A percentile compares a stretch with the other conserved stretches of the same genome.
Conservation (phyloP, 2,113 vertebrate genomes). For the Gymnobelideus leadbeateri region DNA sequence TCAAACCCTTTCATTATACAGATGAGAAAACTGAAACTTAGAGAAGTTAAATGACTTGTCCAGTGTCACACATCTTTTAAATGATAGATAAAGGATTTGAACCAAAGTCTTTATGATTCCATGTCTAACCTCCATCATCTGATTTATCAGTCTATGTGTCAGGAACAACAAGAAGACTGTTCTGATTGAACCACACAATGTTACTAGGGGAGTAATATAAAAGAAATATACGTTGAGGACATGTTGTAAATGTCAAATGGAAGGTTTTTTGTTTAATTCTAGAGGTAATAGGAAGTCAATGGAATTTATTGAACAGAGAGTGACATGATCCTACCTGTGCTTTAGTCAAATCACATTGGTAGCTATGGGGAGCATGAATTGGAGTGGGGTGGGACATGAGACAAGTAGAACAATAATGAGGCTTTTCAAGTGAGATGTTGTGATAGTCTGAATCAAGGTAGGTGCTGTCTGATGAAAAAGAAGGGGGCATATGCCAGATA, state of each 20-base stretch:
- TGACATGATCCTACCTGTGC: too few relatives aligned
- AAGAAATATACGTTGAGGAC: background rate
- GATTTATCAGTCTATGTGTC: background rate
- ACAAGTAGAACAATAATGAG: background rate
- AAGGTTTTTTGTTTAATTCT: background rate
- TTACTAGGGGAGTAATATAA: background rate
- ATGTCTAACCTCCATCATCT: background rate
- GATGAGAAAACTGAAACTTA: too few relatives aligned
- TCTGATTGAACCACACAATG: background rate
- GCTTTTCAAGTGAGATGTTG: background rate
- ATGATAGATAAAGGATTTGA: background rate
- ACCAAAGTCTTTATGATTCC: background rate
- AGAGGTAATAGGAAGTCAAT: too few relatives aligned
- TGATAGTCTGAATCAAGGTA: background rate
- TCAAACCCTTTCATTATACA: too few relatives aligned
- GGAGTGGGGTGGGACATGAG: too few relatives aligned
- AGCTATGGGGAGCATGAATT: too few relatives aligned
- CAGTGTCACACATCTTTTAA: background rate
- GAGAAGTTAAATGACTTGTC: too few relatives aligned
- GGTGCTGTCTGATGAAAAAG: background rate
- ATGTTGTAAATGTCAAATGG: background rate
- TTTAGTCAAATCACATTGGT: too few relatives aligned
- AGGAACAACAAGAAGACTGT: background rate
- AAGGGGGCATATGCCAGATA: background rate
- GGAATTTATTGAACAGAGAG: too few relatives aligned